These are phyloP conservation scores for Hypotaenidia okinawae DNA, from an alignment of 2,797 vertebrate species.

Conservation along the genomic window DNA sequence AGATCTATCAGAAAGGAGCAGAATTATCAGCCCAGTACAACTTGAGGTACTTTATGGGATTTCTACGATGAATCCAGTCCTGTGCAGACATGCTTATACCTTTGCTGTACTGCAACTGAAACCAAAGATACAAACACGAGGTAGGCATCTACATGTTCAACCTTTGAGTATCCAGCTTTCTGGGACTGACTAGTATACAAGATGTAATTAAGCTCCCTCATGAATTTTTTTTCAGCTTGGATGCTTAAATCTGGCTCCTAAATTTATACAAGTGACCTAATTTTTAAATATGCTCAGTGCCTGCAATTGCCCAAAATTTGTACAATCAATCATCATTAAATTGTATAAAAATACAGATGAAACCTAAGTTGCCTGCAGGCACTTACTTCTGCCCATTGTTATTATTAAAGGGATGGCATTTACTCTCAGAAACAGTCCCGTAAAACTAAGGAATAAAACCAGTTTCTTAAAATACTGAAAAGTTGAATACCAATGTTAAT, in stretches of 20 bases:
- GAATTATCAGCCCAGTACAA: not conserved
- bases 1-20: not conserved
- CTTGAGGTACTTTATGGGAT: not conserved
- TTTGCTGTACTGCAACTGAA: not conserved
- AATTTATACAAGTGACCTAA: not conserved
- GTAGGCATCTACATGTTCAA: accelerated
- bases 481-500: not conserved
- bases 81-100: not conserved
- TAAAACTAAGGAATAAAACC: not conserved
- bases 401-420: not conserved
- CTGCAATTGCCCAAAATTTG: slow-evolving; percentile 22
- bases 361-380: not conserved
- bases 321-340: slow-evolving; percentile 26
- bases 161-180: not conserved
- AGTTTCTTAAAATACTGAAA: not conserved
- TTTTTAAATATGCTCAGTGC: not conserved
- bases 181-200: not conserved
- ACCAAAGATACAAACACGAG: not conserved
- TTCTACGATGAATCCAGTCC: not conserved
- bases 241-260: not conserved
- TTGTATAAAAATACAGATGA: slow-evolving; percentile 26
- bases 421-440: not conserved
- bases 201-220: not conserved
- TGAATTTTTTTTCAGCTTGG: not conserved
- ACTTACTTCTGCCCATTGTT: not conserved